phyloP scores from a whole-genome alignment of 2,888 invertebrate genomes.

The Luffia ferchaultella region DNA sequence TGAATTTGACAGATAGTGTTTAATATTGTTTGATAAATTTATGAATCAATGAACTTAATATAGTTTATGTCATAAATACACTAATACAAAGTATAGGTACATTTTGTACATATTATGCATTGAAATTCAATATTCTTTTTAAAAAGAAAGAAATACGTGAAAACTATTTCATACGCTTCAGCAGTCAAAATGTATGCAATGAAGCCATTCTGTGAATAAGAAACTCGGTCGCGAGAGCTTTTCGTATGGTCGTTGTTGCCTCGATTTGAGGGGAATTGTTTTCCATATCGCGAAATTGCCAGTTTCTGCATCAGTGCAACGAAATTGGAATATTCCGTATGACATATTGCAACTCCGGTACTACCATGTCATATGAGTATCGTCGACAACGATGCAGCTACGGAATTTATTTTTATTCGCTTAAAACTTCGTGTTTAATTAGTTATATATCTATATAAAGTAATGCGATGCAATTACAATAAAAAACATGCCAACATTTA shows the following conservation, averaged over 20 bases:
- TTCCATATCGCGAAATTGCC: neutral
- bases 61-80: too few species aligned
- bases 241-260: neutral
- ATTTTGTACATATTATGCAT: too few species aligned
- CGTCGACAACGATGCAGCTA: neutral
- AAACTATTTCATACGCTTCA: neutral
- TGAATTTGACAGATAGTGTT: neutral
- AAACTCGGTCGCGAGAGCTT: neutral
- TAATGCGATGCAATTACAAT: too few species aligned
- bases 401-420: too few species aligned
- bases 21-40: neutral
- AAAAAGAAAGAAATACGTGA: too few species aligned
- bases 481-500: too few species aligned
- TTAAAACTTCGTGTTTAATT: too few species aligned
- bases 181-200: neutral
- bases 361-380: neutral
- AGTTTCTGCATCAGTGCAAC: neutral
- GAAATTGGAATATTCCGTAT: neutral
- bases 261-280: neutral
- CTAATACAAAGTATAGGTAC: too few species aligned
- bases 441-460: too few species aligned
- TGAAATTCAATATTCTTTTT: too few species aligned
- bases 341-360: neutral
- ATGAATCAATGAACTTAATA: neutral
- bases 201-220: neutral